Base-by-base conservation (phyloP, 2,113 vertebrate genomes). In the Ardeotis arabs region DNA sequence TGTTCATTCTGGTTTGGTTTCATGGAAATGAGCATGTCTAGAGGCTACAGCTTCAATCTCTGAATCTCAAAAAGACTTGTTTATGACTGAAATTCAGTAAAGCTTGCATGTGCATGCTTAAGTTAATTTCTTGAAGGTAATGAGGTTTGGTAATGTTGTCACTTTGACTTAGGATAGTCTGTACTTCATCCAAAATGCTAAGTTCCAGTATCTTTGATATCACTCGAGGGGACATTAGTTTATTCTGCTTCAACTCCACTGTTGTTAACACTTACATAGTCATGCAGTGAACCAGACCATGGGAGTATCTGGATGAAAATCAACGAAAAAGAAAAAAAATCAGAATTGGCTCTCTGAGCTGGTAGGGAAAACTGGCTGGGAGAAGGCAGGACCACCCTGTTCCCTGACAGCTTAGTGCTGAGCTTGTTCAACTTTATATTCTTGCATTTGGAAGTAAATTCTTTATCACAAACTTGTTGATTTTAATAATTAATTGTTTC, bases 51-150 rank as follows among this genome's bases (percentile, higher is more conserved):
- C n/a, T 84, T 83, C 55, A 52, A 1, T 33, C 10, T 80, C 52
- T 73, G 55, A 67, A 70, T 66, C n/a, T 92, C 86, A 80, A 39
- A 78, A 68, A 58, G 50, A 69, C 8, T 37, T 50, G 4, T 33
- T 84, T 62, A 67, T 50, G 37, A 28, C 0, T 7, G 37, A 95
- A 89, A 81, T 78, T 84, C 73, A 81, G 31, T n/a, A 63, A 84
- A 90, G 20, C 56, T 88, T 76, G 33, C 89, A 37, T 66, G 8
- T 66, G 28, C 41, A 52, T 69, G 41, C 29, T 83, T 23, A 80
- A 86, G 45, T 88, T 66, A 91, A 87, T 89, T 95, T 93, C 69
- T 82, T 69, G 60, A 78, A 84, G n/a, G 60, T 75, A 74, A 91
- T 66, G 27, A 84, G 12, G 35, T 87, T 89, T 94, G 35, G 49